phyloP scores from a whole-genome alignment of 2,113 vertebrate genomes.

The Indicator maculatus region DNA sequence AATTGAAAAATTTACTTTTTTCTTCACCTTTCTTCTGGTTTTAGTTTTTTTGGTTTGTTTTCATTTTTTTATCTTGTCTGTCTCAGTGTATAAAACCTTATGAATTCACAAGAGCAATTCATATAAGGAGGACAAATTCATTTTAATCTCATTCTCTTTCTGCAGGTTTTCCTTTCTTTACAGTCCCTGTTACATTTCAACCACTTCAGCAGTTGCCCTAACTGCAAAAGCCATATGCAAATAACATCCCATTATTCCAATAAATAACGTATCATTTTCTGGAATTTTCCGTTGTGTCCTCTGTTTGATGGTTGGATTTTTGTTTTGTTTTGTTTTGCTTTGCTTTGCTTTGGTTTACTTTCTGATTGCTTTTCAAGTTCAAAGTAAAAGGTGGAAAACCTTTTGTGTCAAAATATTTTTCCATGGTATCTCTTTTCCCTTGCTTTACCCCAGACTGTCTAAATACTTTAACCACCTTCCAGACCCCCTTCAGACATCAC shows the following conservation, averaged over 20 bases:
- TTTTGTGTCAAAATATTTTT: slow-evolving; percentile 28
- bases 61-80: neutral
- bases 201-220: neutral
- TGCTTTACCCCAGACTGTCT: neutral
- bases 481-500: neutral
- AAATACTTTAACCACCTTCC: neutral
- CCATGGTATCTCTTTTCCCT: neutral
- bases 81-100: neutral
- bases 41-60: too few relatives aligned
- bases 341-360: neutral
- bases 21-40: neutral
- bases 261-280: neutral
- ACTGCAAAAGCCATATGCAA: neutral
- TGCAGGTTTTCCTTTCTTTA: neutral
- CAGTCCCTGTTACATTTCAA: neutral
- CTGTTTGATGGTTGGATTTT: too few relatives aligned
- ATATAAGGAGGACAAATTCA: neutral
- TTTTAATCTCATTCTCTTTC: neutral
- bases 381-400: slow-evolving; percentile 25
- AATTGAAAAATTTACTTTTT: neutral
- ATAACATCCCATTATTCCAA: neutral
- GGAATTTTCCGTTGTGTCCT: neutral
- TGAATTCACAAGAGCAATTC: neutral
- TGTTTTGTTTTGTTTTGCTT: too few relatives aligned
- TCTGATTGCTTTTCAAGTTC: slow-evolving; percentile 7